These are phyloP conservation scores for Akabosia matsudoensis DNA, from an alignment of 1,140 invertebrate species.

Conservation along the genomic window DNA sequence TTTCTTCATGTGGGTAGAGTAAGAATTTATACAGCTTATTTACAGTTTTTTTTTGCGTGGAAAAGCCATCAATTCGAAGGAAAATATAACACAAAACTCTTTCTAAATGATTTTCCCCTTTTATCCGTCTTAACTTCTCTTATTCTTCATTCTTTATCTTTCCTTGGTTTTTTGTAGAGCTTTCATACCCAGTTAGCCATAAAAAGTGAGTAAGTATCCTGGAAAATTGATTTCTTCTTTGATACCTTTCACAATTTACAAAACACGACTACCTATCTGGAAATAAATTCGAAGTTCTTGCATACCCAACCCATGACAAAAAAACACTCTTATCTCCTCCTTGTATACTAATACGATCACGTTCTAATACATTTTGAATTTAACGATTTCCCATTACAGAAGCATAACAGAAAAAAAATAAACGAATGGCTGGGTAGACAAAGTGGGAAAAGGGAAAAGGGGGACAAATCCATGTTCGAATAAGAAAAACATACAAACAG, in stretches of 20 bases:
- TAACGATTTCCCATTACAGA: constrained; percentile 16
- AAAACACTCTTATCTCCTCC: constrained; percentile 1
- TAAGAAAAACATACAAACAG: too few relatives aligned
- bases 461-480: not conserved
- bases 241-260: not conserved
- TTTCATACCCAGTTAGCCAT: constrained; percentile 10
- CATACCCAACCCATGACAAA: too few relatives aligned
- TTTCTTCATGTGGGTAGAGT: not conserved
- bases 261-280: not conserved
- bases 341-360: constrained; percentile 18
- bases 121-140: not conserved
- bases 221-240: constrained; percentile 20
- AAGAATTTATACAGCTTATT: not conserved
- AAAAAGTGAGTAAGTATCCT: constrained; percentile 8
- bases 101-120: constrained; percentile 14
- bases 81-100: not conserved
- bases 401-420: not conserved
- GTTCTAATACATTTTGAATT: constrained; percentile 24
- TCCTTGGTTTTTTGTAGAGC: not conserved
- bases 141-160: not conserved
- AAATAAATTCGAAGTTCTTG: not conserved
- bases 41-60: constrained; percentile 6
- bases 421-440: not conserved
- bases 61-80: not conserved
- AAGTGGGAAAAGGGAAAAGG: not conserved